These are phyloP conservation scores for Thecocarcelia acutangulata DNA, from an alignment of 2,888 invertebrate genomes.

Conservation along the genomic window DNA sequence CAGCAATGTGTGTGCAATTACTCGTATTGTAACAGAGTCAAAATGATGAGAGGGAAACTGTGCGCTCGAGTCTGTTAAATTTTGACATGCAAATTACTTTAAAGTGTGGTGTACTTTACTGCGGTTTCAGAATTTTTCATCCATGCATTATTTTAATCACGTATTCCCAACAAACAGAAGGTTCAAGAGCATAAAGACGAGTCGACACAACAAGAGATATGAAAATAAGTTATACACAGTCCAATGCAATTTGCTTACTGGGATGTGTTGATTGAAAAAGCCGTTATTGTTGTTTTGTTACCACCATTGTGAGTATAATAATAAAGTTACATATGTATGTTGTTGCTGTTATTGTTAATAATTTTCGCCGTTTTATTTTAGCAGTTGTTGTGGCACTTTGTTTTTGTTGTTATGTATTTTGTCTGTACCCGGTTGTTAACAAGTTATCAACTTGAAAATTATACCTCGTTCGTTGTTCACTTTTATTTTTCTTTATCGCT, in stretches of 20 bases:
- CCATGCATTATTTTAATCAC: not conserved
- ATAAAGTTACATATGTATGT: slow-evolving; percentile 19
- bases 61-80: slow-evolving; percentile 53
- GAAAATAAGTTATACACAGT: not conserved
- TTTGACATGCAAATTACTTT: slow-evolving; percentile 67
- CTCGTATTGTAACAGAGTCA: slow-evolving; percentile 19
- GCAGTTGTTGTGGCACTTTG: slow-evolving; percentile 38
- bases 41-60: slow-evolving; percentile 30
- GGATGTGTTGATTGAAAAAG: slow-evolving; percentile 4
- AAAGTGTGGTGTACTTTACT: slow-evolving; percentile 38
- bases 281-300: slow-evolving; percentile 6
- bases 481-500: slow-evolving; percentile 60
- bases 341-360: slow-evolving; percentile 48
- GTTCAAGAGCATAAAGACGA: not conserved
- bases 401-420: slow-evolving; percentile 49
- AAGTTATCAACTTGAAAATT: slow-evolving; percentile 70
- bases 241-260: slow-evolving; percentile 20
- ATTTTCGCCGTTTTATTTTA: slow-evolving; percentile 17
- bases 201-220: not conserved
- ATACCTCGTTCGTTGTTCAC: slow-evolving; percentile 68
- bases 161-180: slow-evolving; percentile 25
- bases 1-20: not conserved
- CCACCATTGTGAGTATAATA: slow-evolving; percentile 42
- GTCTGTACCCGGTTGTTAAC: slow-evolving; percentile 65
- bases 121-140: slow-evolving; percentile 14